Base-by-base conservation (phyloP, 2,888 invertebrate genomes). In the Pinctada fucata region DNA sequence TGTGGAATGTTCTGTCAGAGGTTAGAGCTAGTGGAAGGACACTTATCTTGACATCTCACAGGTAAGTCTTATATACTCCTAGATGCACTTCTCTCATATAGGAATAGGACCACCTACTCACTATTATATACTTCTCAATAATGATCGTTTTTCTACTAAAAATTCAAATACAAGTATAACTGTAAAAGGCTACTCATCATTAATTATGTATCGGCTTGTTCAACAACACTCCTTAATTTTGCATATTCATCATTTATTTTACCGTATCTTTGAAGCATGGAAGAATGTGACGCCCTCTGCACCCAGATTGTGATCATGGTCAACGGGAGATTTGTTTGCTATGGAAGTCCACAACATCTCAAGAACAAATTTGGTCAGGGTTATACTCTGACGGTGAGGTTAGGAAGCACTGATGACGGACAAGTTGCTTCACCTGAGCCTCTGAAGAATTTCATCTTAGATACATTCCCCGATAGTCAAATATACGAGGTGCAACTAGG, bases 281-380 rank as follows among this genome's bases (percentile, higher is more conserved):
- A 97, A 91, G 97, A 97, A 93, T 97, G 96, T 93, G 97, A 97
- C 90, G 95, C 95, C 65, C 94, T 97, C 45, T 97, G 97, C 91
- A 94, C 95, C 73, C 94, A 96, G 80, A 93, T 97, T 83, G 96
- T 95, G 1, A 96, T 97, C 81, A 95, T 97, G 96, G 94, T 95
- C 0, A 93, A 93, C 80, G 97, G 97, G 0, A 93, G 94, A 86
- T 93, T 96, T 85, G 94, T 95, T 82, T 96, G 96, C 88, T 93
- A 96, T 71, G 96, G 96, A 74, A 94, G 95, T 78, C 95, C 95
- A 82, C 95, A 95, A 82, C 95, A 95, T 82, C 93, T 97, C 86
- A 96, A 97, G 88, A 94, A 95, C 78, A 94, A 94, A 75, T 95
- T 95, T 90, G 95, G 95, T 2, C 93, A 94, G 74, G 96, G 96